A percentile compares a stretch with the other conserved stretches of the same genome.
Evolutionary conservation across 1,140 invertebrate species (phyloP).

Genomic region (Oppia nitens): DNA sequence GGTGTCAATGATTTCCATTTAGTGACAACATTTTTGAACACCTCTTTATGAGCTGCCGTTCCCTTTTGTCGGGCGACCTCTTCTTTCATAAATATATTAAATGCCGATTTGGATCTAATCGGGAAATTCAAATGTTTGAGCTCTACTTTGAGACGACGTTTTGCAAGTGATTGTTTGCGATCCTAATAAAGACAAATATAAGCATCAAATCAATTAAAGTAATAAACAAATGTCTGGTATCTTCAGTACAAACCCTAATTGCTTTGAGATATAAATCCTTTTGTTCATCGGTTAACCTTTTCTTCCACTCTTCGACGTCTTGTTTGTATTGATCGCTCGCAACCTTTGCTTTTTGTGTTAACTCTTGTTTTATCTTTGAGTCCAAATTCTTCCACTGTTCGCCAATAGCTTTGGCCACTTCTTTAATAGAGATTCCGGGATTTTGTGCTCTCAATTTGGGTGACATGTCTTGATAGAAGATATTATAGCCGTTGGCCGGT

Average conservation of each 20-base stretch:
- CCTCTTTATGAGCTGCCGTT: neutral
- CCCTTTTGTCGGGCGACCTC: neutral
- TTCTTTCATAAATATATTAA: slow-evolving; percentile 1
- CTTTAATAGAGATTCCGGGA: neutral
- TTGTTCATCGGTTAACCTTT: neutral
- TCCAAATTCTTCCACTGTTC: slow-evolving; percentile 4
- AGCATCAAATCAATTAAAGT: neutral
- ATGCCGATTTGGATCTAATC: neutral
- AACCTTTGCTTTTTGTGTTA: neutral
- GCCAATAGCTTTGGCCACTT: neutral
- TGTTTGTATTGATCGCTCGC: neutral
- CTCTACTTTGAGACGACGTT: slow-evolving; percentile 1
- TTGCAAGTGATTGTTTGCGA: neutral
- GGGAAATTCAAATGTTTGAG: slow-evolving; percentile 6
- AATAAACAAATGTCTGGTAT: neutral
- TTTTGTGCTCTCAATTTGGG: neutral
- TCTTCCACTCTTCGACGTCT: neutral
- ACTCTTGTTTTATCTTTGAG: neutral
- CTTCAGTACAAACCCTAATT: neutral
- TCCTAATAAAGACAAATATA: neutral
- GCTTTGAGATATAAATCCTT: neutral
- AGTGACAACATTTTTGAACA: neutral
- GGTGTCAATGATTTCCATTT: neutral
- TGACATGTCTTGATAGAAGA: neutral
- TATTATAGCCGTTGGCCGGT: neutral